These are phyloP conservation scores for Oreochromis grahami DNA, from an alignment of 2,797 vertebrate genomes.

Conservation along the genomic window DNA sequence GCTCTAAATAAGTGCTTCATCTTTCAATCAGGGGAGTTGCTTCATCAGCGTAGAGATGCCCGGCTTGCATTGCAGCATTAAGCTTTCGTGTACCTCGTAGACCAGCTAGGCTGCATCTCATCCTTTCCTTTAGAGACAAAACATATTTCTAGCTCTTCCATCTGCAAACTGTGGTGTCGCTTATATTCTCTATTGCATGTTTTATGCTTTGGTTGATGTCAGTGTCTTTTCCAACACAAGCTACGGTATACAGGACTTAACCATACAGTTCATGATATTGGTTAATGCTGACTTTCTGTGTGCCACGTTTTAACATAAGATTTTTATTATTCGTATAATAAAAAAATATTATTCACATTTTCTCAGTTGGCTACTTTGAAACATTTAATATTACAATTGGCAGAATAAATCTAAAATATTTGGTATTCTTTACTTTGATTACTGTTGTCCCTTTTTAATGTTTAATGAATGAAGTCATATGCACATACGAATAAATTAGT, in stretches of 20 bases:
- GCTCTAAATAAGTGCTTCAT: constrained; percentile 92
- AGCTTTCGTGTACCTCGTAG: constrained; percentile 52
- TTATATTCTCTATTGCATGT: constrained; percentile 72
- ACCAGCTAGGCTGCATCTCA: constrained; percentile 44
- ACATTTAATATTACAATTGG: not conserved
- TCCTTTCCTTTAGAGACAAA: constrained; percentile 67
- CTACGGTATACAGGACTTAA: not conserved
- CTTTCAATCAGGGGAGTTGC: constrained; percentile 48
- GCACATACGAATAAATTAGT: not conserved
- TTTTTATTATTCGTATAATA: not conserved
- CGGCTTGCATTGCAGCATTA: constrained; percentile 59
- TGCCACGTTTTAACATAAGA: not conserved
- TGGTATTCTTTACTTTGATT: not conserved
- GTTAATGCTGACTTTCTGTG: not conserved
- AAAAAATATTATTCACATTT: not conserved
- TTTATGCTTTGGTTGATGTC: constrained; percentile 53
- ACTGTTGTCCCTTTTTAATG: not conserved
- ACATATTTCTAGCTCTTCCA: constrained; percentile 89
- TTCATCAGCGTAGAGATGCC: constrained; percentile 42
- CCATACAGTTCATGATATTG: not conserved
- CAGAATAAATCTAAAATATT: not conserved
- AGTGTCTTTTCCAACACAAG: constrained; percentile 4
- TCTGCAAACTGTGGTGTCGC: constrained; percentile 89
- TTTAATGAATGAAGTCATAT: not conserved
- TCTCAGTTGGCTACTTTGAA: not conserved